Conservation (phyloP, 1,140 invertebrate genomes). For the Lycorma delicatula region DNA sequence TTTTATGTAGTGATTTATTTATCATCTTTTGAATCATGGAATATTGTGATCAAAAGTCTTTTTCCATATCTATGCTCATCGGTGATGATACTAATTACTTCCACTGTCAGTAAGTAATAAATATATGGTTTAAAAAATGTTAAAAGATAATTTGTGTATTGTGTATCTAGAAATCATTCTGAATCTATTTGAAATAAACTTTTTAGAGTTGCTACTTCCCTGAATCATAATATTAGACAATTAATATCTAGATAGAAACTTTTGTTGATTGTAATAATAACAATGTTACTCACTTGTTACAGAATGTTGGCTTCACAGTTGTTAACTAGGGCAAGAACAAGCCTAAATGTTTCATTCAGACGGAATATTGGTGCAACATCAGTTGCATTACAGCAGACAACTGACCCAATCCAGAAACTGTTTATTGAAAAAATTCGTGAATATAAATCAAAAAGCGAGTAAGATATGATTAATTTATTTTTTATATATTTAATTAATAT, state of each 20-base stretch:
- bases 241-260: too few species aligned
- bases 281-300: not conserved
- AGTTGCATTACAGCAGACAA: conserved; percentile 59
- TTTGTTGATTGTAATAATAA: too few species aligned
- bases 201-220: not conserved
- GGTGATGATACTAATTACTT: too few species aligned
- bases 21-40: too few species aligned
- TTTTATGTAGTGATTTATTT: too few species aligned
- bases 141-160: not conserved
- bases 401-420: conserved; percentile 87
- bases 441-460: conserved; percentile 69
- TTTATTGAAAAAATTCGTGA: conserved; percentile 89
- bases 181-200: not conserved
- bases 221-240: not conserved
- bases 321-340: not conserved
- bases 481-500: not conserved
- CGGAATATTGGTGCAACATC: conserved; percentile 55
- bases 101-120: too few species aligned
- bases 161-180: not conserved
- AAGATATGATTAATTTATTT: too few species aligned
- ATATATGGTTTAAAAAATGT: too few species aligned
- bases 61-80: too few species aligned
- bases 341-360: not conserved
- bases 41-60: too few species aligned
- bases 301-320: conserved; percentile 10